These are phyloP conservation scores for Trematocara variabile DNA, from an alignment of 2,113 vertebrate species.

Conservation along the genomic window DNA sequence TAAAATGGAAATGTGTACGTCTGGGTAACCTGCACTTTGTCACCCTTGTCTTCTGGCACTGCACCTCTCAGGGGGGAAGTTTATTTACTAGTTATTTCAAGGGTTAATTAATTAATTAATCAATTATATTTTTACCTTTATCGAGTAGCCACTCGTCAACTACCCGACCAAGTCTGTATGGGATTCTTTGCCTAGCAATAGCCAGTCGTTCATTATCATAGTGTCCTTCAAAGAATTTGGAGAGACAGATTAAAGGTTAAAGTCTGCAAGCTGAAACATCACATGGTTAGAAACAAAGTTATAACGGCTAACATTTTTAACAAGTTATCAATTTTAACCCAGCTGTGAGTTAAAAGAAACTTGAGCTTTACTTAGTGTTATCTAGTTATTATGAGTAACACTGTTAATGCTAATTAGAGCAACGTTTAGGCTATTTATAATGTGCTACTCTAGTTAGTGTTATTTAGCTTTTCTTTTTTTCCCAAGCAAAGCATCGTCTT, in stretches of 20 bases:
- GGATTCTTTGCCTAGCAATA: conserved; percentile 99
- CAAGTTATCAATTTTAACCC: conserved; percentile 75
- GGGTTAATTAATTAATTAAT: conserved; percentile 78
- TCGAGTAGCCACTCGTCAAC: conserved; percentile 99
- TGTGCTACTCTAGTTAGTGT: conserved; percentile 73
- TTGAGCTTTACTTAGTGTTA: conserved; percentile 63
- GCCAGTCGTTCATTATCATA: conserved; percentile 99
- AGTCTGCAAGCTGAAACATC: conserved; percentile 85
- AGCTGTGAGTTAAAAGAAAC: conserved; percentile 72
- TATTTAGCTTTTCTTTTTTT: conserved; percentile 58
- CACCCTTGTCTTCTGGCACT: conserved; percentile 69
- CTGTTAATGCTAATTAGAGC: conserved; percentile 69
- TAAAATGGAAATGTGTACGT: neutral
- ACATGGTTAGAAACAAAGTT: conserved; percentile 81
- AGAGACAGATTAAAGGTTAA: conserved; percentile 92
- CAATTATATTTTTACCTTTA: conserved; percentile 91
- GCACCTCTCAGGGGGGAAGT: conserved; percentile 79
- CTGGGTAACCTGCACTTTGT: conserved; percentile 34
- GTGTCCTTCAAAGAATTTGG: conserved; percentile 99
- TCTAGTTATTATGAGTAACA: conserved; percentile 71
- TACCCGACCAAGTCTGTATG: conserved; percentile 99
- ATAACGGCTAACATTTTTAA: conserved; percentile 75
- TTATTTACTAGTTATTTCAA: conserved; percentile 77
- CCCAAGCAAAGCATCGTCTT: conserved; percentile 34
- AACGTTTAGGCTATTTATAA: conserved; percentile 78